phyloP scores from a whole-genome alignment of 2,797 vertebrate species.

The Enteromius radiatus region DNA sequence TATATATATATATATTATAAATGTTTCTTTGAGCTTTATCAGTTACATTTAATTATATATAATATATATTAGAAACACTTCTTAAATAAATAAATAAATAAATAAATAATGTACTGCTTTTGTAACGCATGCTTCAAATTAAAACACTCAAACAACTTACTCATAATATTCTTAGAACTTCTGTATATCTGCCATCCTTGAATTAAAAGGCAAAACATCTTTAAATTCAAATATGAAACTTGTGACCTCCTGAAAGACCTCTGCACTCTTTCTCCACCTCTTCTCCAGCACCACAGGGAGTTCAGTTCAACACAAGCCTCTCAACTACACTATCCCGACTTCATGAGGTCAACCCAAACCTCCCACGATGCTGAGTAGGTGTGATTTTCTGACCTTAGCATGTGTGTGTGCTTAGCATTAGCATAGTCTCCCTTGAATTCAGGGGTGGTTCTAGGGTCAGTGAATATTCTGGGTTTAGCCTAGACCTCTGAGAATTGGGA shows the following conservation, averaged over 20 bases:
- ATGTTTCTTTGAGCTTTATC: no score
- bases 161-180: neutral
- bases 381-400: constrained; percentile 20
- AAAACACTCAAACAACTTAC: neutral
- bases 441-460: constrained; percentile 20
- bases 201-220: neutral
- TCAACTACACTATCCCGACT: neutral
- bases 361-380: neutral
- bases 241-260: constrained; percentile 6
- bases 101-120: no score
- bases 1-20: no score
- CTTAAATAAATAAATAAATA: no score
- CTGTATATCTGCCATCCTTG: neutral
- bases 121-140: neutral
- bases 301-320: neutral
- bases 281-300: constrained; percentile 1
- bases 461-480: neutral
- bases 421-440: constrained; percentile 14
- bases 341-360: constrained; percentile 25
- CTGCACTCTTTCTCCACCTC: neutral
- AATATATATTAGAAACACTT: no score
- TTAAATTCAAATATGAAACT: neutral
- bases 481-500: neutral
- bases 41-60: no score
- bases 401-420: neutral